Evolutionary conservation across 2,888 invertebrate species (phyloP).

Genomic region (Yponomeuta evonymella): DNA sequence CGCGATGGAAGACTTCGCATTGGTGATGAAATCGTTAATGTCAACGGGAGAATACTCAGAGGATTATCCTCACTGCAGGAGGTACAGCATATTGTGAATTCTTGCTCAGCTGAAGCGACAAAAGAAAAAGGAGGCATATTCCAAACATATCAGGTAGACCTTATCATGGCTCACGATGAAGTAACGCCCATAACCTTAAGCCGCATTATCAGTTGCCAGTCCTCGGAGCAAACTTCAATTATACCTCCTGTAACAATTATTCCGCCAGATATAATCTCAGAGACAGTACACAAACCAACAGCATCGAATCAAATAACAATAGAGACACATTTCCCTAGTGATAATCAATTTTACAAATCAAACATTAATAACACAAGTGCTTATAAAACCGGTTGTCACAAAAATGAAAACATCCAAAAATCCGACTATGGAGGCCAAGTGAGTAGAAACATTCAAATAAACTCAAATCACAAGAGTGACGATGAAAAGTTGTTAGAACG

Average conservation of each 20-base stretch:
- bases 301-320: conserved; percentile 61
- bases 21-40: conserved; percentile 93
- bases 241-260: conserved; percentile 40
- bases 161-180: conserved; percentile 80
- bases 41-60: conserved; percentile 87
- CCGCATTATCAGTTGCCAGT: conserved; percentile 59
- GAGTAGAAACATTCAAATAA: conserved; percentile 38
- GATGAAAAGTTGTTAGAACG: conserved; percentile 70
- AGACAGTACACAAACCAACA: conserved; percentile 61
- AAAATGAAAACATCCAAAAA: conserved; percentile 41
- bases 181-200: conserved; percentile 72
- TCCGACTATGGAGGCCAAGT: conserved; percentile 55
- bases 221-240: conserved; percentile 40
- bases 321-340: conserved; percentile 66
- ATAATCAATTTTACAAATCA: conserved; percentile 43
- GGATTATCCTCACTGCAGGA: conserved; percentile 82
- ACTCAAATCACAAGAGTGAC: conserved; percentile 67
- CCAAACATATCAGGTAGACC: conserved; percentile 73
- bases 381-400: conserved; percentile 32
- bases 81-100: conserved; percentile 76
- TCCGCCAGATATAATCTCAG: conserved; percentile 68
- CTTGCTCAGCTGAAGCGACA: conserved; percentile 66
- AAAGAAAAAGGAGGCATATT: conserved; percentile 53
- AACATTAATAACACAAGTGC: conserved; percentile 35
- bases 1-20: conserved; percentile 88